Conservation (phyloP, 2,888 invertebrate genomes). For the Sinhomidia bicolor region DNA sequence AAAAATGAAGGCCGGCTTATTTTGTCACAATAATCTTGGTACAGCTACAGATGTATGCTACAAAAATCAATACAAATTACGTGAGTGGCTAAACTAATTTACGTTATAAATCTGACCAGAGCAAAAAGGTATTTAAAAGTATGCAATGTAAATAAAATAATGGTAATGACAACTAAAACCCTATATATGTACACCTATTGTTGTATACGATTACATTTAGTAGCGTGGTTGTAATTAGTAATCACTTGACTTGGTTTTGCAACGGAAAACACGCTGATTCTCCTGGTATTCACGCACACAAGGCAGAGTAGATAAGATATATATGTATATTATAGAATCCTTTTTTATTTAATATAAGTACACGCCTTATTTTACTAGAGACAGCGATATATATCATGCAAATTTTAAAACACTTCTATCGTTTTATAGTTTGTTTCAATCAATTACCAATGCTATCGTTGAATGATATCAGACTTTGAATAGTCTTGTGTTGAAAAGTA, state of each 20-base stretch:
- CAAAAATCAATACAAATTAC: background rate
- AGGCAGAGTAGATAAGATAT: background rate
- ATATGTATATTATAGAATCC: background rate
- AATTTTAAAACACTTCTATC: background rate
- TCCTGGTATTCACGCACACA: background rate
- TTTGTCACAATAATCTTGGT: background rate
- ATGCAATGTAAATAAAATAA: background rate
- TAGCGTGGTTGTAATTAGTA: background rate
- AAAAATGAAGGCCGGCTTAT: background rate
- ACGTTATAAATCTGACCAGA: slow-evolving; percentile 46
- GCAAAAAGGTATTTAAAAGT: slow-evolving; percentile 22
- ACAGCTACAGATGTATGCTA: background rate
- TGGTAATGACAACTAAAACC: too few species aligned
- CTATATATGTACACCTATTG: too few species aligned
- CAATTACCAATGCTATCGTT: slow-evolving; percentile 63
- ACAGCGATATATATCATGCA: background rate
- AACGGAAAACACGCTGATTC: background rate
- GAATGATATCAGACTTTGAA: slow-evolving; percentile 67
- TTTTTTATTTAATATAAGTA: too few species aligned
- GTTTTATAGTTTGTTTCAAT: slow-evolving; percentile 33
- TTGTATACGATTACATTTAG: background rate
- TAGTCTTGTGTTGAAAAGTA: slow-evolving; percentile 65
- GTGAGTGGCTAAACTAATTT: background rate
- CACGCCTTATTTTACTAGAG: background rate
- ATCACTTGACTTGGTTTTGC: background rate